These are phyloP conservation scores for Saturnia pavonia DNA, from an alignment of 2,888 invertebrate species.

Conservation along the genomic window DNA sequence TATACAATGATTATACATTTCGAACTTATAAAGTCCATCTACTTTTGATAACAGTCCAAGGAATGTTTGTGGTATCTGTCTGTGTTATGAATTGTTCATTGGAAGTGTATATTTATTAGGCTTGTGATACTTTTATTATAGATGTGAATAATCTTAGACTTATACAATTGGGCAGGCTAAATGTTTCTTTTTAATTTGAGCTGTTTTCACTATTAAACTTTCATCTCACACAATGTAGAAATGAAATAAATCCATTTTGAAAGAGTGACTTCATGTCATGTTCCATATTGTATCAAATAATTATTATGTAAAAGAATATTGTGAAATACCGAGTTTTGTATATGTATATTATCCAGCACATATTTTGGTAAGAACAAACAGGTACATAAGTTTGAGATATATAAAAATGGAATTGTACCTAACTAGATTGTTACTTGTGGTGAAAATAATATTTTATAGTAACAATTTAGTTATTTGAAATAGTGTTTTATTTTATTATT, in stretches of 20 bases:
- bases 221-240: neutral
- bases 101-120: slow-evolving; percentile 16
- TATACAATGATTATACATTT: slow-evolving; percentile 23
- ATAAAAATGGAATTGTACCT: neutral
- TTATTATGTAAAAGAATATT: slow-evolving; percentile 14
- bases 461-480: slow-evolving; percentile 2
- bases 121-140: slow-evolving; percentile 16
- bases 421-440: neutral
- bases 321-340: neutral
- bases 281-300: neutral
- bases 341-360: neutral
- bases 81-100: slow-evolving; percentile 16
- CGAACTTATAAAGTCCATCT: slow-evolving; percentile 17
- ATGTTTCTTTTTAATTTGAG: neutral
- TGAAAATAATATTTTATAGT: slow-evolving; percentile 1
- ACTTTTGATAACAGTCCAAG: slow-evolving; percentile 15
- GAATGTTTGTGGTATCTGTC: slow-evolving; percentile 17
- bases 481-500: slow-evolving; percentile 1
- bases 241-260: neutral
- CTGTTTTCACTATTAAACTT: slow-evolving; percentile 24
- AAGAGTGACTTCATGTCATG: neutral
- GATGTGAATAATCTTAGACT: slow-evolving; percentile 12
- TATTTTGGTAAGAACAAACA: neutral
- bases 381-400: neutral
- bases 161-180: slow-evolving; percentile 2